Evolutionary conservation across 2,888 invertebrate genomes (phyloP).

Genomic region (Synanthedon tipuliformis): DNA sequence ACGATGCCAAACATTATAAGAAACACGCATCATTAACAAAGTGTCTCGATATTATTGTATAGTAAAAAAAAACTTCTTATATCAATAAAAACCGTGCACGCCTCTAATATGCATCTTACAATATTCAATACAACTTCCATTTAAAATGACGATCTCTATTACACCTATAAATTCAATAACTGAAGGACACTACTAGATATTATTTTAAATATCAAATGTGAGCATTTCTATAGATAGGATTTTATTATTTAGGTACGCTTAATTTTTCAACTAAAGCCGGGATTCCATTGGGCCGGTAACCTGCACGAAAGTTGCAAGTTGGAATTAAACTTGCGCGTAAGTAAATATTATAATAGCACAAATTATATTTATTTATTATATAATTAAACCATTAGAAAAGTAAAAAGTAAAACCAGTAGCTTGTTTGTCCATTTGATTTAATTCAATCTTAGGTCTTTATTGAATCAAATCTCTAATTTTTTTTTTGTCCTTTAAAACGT

Average conservation of each 20-base stretch:
- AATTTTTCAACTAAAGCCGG: background rate
- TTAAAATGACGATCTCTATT: constrained; percentile 40
- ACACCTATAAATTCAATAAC: constrained; percentile 67
- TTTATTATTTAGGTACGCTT: constrained; percentile 9
- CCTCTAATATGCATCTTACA: constrained; percentile 42
- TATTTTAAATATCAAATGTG: constrained; percentile 54
- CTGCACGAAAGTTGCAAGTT: no score
- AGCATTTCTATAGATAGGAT: constrained; percentile 64
- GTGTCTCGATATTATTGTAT: constrained; percentile 37
- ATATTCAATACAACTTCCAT: constrained; percentile 26
- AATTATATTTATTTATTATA: no score
- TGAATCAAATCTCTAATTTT: background rate
- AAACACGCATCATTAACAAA: constrained; percentile 40
- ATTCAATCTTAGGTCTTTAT: background rate
- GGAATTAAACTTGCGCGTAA: no score
- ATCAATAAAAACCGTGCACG: constrained; percentile 54
- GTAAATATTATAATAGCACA: no score
- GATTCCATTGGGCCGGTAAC: no score
- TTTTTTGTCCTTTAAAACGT: no score
- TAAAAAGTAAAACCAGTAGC: no score
- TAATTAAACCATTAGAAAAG: no score
- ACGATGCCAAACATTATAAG: constrained; percentile 21
- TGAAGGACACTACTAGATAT: constrained; percentile 46
- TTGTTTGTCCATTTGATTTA: background rate
- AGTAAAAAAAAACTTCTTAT: constrained; percentile 43